Evolutionary conservation across 2,113 vertebrate genomes (phyloP).

Genomic region (Tenrec ecaudatus): DNA sequence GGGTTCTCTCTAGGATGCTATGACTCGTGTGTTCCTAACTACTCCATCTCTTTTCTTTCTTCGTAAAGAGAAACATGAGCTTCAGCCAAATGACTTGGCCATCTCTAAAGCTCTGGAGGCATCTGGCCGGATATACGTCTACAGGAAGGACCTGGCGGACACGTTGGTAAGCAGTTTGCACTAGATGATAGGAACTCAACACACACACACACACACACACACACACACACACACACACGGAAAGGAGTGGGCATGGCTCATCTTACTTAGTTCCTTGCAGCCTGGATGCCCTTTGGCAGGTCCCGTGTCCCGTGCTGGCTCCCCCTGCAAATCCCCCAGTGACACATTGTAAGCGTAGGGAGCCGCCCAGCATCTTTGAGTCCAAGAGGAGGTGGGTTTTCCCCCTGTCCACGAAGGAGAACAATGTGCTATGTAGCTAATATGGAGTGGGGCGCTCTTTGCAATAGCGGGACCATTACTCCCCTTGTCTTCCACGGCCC

Average conservation of each 20-base stretch:
- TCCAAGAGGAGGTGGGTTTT: background rate
- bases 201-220: background rate
- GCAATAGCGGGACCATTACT: background rate
- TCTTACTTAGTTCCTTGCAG: background rate
- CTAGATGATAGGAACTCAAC: background rate
- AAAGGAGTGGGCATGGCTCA: background rate
- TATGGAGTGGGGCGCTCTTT: background rate
- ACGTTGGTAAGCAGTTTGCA: slow-evolving; percentile 89
- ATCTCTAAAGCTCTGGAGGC: slow-evolving; percentile 90
- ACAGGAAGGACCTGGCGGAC: slow-evolving; percentile 92
- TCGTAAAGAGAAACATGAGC: slow-evolving; percentile 91
- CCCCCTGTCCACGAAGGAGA: background rate
- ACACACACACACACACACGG: too few relatives aligned
- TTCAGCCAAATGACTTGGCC: slow-evolving; percentile 92
- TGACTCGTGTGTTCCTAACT: slow-evolving; percentile 55
- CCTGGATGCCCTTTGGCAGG: background rate
- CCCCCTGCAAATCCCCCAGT: background rate
- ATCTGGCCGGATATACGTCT: slow-evolving; percentile 93
- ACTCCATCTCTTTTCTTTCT: slow-evolving; percentile 58
- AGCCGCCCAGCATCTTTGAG: background rate
- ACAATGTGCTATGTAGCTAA: background rate
- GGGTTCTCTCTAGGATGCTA: background rate
- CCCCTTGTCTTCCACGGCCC: too few relatives aligned
- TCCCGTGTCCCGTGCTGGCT: background rate
- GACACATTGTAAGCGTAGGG: background rate